Evolutionary conservation across 2,797 vertebrate species (phyloP).

Genomic region (Telmatherina bonti): DNA sequence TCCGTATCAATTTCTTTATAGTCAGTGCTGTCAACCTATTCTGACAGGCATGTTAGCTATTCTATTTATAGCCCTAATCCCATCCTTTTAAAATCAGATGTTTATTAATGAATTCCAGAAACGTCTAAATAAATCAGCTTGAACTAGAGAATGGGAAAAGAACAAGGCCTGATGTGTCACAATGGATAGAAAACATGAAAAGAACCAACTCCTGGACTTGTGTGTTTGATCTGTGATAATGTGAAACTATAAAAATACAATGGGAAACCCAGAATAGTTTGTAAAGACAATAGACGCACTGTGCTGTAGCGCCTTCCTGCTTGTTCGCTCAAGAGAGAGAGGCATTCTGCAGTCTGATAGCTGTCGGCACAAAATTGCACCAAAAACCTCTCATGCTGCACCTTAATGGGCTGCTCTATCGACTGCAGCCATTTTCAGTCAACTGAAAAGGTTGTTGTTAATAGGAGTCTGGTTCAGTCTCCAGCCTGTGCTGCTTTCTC

Average conservation of each 20-base stretch:
- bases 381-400: constrained; percentile 48
- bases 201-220: neutral
- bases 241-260: constrained; percentile 21
- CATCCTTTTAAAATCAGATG: neutral
- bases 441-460: constrained; percentile 36
- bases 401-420: constrained; percentile 54
- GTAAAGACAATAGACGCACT: constrained; percentile 28
- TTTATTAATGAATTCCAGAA: neutral
- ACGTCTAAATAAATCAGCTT: neutral
- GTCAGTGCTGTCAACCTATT: neutral
- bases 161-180: neutral
- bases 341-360: constrained; percentile 52
- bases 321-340: constrained; percentile 38
- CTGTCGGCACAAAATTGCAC: constrained; percentile 49
- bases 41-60: neutral
- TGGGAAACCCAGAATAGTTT: constrained; percentile 14
- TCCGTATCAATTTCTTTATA: constrained; percentile 25
- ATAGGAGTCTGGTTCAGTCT: constrained; percentile 24
- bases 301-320: constrained; percentile 13
- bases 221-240: constrained; percentile 20
- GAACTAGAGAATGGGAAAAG: neutral
- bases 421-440: constrained; percentile 32
- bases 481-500: constrained; percentile 30
- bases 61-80: neutral
- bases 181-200: neutral